These are phyloP conservation scores for Falco cherrug DNA, from an alignment of 2,797 vertebrate genomes.

Conservation along the genomic window DNA sequence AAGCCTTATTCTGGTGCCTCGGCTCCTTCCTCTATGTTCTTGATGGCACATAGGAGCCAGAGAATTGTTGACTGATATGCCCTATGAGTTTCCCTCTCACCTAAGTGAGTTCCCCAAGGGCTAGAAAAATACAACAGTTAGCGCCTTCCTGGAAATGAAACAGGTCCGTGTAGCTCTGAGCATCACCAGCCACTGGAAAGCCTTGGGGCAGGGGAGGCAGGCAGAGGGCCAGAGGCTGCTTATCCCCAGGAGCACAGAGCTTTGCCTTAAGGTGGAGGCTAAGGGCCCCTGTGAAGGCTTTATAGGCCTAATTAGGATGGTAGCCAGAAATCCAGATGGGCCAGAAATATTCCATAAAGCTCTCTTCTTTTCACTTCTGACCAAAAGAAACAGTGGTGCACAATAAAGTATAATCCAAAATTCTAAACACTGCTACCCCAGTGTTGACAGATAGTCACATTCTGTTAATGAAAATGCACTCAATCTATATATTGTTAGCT, in stretches of 20 bases:
- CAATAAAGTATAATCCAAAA: not conserved
- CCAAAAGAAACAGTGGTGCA: not conserved
- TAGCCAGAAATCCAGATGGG: not conserved
- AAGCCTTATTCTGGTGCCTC: not conserved
- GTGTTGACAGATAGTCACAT: not conserved
- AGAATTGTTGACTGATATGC: not conserved
- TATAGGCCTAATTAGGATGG: not conserved
- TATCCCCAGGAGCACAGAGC: not conserved
- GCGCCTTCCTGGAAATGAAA: not conserved
- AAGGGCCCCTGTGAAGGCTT: not conserved
- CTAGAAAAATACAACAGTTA: not conserved
- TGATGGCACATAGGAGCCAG: not conserved
- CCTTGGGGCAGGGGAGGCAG: not conserved
- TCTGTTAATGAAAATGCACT: not conserved
- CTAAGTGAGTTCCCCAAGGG: not conserved
- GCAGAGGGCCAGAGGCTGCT: not conserved
- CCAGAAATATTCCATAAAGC: not conserved
- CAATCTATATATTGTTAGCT: not conserved
- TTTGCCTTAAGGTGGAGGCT: not conserved
- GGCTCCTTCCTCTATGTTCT: not conserved
- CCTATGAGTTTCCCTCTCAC: not conserved
- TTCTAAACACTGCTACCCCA: not conserved
- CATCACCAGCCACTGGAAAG: not conserved
- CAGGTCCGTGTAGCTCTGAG: not conserved
- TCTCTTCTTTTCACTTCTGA: not conserved